A percentile compares a stretch with the other conserved stretches of the same genome.
Conservation (phyloP, 2,797 vertebrate species). For the Peromyscus attwateri region DNA sequence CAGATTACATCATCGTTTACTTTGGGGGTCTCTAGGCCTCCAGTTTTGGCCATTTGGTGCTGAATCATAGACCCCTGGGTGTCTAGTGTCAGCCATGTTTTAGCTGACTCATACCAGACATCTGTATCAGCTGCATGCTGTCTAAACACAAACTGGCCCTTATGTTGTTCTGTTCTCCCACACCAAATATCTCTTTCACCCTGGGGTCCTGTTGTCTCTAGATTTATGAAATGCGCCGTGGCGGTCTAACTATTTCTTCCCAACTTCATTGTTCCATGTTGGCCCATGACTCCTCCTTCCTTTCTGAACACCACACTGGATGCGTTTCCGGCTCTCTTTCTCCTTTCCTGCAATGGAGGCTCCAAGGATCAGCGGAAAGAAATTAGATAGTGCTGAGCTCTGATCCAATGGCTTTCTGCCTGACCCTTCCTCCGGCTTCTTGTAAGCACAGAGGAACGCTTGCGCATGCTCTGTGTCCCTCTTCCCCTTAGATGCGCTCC, state of each 20-base stretch:
- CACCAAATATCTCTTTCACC: background rate
- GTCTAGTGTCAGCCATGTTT: background rate
- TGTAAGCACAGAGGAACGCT: background rate
- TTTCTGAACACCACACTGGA: background rate
- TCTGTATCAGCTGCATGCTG: background rate
- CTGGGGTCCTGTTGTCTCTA: background rate
- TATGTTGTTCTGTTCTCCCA: background rate
- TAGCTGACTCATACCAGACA: background rate
- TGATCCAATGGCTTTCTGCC: fast-evolving
- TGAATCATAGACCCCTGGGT: background rate
- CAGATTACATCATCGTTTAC: background rate
- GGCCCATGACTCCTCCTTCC: fast-evolving
- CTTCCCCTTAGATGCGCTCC: background rate
- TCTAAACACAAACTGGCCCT: background rate
- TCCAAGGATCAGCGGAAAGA: background rate
- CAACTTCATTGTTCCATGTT: fast-evolving
- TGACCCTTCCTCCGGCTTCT: background rate
- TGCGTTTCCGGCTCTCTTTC: background rate
- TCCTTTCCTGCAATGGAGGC: background rate
- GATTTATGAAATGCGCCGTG: too few species aligned
- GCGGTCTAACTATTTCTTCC: too few species aligned
- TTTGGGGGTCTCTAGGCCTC: background rate
- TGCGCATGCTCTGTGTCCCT: fast-evolving
- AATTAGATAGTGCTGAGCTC: background rate
- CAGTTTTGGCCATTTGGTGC: background rate